These are phyloP conservation scores for Drosophila auraria DNA, from an alignment of 1,140 invertebrate genomes.

Conservation along the genomic window DNA sequence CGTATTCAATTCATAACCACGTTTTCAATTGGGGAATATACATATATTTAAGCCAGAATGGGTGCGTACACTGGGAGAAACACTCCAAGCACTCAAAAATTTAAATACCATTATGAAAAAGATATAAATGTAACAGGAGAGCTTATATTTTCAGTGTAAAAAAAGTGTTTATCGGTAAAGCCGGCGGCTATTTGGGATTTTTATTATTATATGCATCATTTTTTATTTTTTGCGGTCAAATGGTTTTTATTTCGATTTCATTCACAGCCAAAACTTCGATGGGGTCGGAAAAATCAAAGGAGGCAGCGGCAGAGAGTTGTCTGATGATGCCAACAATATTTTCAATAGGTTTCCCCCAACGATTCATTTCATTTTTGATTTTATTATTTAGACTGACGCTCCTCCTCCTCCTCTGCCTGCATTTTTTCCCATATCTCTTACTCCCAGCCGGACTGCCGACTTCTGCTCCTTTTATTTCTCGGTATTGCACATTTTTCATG, in stretches of 20 bases:
- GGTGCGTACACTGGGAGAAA: background rate
- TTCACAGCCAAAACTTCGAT: background rate
- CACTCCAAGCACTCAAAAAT: background rate
- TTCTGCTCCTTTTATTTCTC: constrained; percentile 28
- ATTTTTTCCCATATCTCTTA: constrained; percentile 27
- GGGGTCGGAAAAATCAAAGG: background rate
- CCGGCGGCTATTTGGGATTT: constrained; percentile 43
- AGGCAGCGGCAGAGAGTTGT: constrained; percentile 22
- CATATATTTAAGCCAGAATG: constrained; percentile 18
- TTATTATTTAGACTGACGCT: constrained; percentile 71
- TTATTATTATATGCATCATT: constrained; percentile 47
- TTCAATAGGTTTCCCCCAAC: constrained; percentile 68
- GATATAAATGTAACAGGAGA: too few relatives aligned
- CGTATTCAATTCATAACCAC: constrained; percentile 80
- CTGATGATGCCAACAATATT: constrained; percentile 72
- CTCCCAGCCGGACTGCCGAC: background rate
- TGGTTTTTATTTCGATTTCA: constrained; percentile 55
- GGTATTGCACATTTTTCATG: constrained; percentile 77
- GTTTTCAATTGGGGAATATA: constrained; percentile 39
- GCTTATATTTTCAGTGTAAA: constrained; percentile 16
- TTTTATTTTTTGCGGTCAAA: constrained; percentile 64
- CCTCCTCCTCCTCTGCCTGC: background rate
- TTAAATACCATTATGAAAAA: background rate
- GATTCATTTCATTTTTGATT: constrained; percentile 78
- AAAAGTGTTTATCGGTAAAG: constrained; percentile 25